These are phyloP conservation scores for Steinernema carpocapsae DNA, from an alignment of 2,888 invertebrate genomes.

Conservation along the genomic window DNA sequence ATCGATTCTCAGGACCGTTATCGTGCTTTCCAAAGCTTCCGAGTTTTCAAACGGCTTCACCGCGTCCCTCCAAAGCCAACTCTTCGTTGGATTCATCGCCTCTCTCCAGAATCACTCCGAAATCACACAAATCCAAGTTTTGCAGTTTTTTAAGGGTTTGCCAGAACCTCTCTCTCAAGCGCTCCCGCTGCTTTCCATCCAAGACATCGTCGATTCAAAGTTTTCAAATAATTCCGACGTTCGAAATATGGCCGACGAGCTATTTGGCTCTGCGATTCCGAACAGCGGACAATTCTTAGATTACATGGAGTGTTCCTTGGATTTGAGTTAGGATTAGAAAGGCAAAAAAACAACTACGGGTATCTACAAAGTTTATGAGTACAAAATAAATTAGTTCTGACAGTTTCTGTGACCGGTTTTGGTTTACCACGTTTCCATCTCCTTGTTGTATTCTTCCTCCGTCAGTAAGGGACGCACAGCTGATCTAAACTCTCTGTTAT, in stretches of 20 bases:
- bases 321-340: too few relatives aligned
- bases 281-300: too few relatives aligned
- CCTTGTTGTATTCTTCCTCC: slow-evolving; percentile 53
- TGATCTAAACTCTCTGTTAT: slow-evolving; percentile 45
- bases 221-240: too few relatives aligned
- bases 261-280: too few relatives aligned
- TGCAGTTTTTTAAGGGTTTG: background rate
- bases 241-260: too few relatives aligned
- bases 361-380: too few relatives aligned
- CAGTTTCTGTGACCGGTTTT: too few relatives aligned
- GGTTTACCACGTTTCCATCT: slow-evolving; percentile 52
- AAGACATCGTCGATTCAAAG: background rate
- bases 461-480: slow-evolving; percentile 57
- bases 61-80: background rate
- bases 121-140: background rate
- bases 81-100: background rate
- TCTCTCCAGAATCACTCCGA: background rate
- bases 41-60: background rate
- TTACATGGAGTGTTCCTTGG: too few relatives aligned
- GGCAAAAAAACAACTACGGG: too few relatives aligned
- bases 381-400: too few relatives aligned
- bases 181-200: background rate
- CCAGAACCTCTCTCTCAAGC: background rate
- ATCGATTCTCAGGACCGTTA: background rate
- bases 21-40: background rate